Conservation (phyloP, 2,797 vertebrate species). For the Crenichthys baileyi region DNA sequence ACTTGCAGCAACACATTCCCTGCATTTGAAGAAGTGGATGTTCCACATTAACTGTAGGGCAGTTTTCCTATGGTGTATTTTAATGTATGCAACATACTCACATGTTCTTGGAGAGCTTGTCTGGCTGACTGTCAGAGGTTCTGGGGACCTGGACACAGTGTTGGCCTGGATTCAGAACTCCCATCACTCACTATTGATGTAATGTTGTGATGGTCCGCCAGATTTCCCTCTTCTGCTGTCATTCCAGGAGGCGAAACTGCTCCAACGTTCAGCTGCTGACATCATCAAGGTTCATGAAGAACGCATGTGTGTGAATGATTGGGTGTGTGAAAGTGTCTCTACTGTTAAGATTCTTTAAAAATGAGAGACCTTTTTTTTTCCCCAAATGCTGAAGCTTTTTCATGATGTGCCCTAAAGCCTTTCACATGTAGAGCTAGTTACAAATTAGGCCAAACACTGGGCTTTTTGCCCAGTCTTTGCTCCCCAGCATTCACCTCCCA, state of each 20-base stretch:
- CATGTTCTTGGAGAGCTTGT: constrained; percentile 51
- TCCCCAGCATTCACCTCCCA: constrained; percentile 41
- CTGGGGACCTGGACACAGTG: constrained; percentile 55
- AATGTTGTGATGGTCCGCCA: constrained; percentile 74
- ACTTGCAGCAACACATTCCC: constrained; percentile 53
- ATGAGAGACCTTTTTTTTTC: constrained; percentile 43
- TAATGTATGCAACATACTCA: constrained; percentile 74
- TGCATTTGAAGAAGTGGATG: constrained; percentile 57
- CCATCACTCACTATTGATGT: constrained; percentile 72
- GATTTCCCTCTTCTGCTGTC: constrained; percentile 61
- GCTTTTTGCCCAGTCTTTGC: constrained; percentile 66
- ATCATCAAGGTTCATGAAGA: constrained; percentile 44
- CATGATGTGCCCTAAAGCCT: constrained; percentile 72
- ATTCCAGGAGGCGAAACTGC: constrained; percentile 58
- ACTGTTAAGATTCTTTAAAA: constrained; percentile 59
- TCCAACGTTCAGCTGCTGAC: constrained; percentile 51
- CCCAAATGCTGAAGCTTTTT: constrained; percentile 58
- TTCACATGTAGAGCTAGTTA: constrained; percentile 71
- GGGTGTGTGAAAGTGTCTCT: constrained; percentile 47
- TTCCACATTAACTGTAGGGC: constrained; percentile 54
- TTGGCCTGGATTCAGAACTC: constrained; percentile 54
- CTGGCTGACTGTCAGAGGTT: constrained; percentile 49
- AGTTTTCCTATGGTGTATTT: constrained; percentile 64
- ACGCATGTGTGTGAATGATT: constrained; percentile 34
- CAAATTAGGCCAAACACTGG: constrained; percentile 65